Percentiles rank a stretch among this genome's conserved stretches.
phyloP scores from a whole-genome alignment of 2,797 vertebrate genomes.

The Danionella dracula region DNA sequence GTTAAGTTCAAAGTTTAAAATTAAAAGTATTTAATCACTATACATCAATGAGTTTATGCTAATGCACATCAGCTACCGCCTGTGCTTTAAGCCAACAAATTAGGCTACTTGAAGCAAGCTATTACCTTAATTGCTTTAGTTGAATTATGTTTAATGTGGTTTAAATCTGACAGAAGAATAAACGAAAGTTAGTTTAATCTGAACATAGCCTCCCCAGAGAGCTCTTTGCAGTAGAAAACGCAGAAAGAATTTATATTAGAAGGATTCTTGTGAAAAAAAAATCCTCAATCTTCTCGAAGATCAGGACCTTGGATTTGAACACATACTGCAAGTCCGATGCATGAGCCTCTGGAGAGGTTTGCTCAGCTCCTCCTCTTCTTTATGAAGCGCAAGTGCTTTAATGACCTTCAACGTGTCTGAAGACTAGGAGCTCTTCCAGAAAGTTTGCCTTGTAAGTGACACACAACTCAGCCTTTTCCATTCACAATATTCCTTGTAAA shows the following conservation, averaged over 20 bases:
- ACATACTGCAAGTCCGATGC: background rate
- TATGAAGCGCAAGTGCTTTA: background rate
- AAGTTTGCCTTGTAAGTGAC: background rate
- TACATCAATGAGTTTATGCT: background rate
- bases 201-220: background rate
- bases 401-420: background rate
- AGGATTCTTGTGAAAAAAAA: background rate
- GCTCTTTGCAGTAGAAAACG: background rate
- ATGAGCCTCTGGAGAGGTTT: background rate
- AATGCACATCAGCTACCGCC: background rate
- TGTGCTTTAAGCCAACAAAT: background rate
- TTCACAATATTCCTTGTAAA: background rate
- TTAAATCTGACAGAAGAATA: background rate
- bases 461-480: background rate
- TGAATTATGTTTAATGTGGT: slow-evolving; percentile 10
- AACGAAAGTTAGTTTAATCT: background rate
- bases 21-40: background rate
- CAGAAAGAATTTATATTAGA: background rate
- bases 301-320: background rate
- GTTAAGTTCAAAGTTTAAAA: background rate
- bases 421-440: background rate
- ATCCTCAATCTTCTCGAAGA: background rate
- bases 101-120: background rate
- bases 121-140: background rate
- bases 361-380: background rate